phyloP scores from a whole-genome alignment of 2,797 vertebrate species.

The Clarias laeviceps region DNA sequence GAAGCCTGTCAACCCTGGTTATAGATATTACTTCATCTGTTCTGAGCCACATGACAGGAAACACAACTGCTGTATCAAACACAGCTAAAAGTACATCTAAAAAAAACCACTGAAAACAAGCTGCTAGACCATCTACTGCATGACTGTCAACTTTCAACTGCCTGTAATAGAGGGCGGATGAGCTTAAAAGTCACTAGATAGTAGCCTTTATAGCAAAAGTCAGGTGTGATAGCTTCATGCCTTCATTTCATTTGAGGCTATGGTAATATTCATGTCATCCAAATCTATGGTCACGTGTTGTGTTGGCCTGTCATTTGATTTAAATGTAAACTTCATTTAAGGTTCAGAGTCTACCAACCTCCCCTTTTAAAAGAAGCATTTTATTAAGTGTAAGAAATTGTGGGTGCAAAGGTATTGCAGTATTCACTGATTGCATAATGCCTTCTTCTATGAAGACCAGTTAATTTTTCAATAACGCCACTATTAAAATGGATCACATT shows the following conservation, averaged over 20 bases:
- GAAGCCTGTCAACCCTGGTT: slow-evolving; percentile 6
- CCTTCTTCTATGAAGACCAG: not conserved
- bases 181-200: too few relatives aligned
- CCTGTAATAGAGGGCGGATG: not conserved
- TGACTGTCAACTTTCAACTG: not conserved
- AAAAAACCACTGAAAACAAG: not conserved
- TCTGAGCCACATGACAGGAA: not conserved
- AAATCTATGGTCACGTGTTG: not conserved
- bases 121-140: not conserved
- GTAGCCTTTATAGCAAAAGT: not conserved
- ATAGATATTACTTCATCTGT: slow-evolving; percentile 18
- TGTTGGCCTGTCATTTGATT: not conserved
- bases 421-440: not conserved
- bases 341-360: not conserved
- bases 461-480: slow-evolving; percentile 23
- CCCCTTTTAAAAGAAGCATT: not conserved
- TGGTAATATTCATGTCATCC: not conserved
- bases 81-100: not conserved
- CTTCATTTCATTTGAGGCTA: not conserved
- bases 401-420: not conserved
- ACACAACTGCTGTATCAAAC: slow-evolving; percentile 22
- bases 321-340: not conserved
- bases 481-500: not conserved
- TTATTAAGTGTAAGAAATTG: slow-evolving; percentile 1
- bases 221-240: not conserved